A percentile compares a stretch with the other conserved stretches of the same genome.
Conservation (phyloP, 2,888 invertebrate species). For the Drosophila nr. fundita region DNA sequence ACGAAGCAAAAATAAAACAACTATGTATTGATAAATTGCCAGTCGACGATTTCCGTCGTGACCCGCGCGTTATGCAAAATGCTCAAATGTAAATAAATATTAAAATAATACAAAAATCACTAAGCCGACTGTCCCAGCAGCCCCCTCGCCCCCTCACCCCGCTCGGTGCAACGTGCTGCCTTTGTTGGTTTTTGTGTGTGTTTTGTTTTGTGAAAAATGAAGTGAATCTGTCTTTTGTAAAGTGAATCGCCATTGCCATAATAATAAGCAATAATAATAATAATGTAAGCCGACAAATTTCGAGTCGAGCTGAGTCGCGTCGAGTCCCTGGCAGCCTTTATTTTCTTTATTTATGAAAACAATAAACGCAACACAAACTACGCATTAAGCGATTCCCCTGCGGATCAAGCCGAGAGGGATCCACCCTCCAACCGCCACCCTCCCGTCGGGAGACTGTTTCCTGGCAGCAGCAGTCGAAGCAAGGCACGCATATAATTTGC, state of each 20-base stretch:
- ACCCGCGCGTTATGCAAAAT: slow-evolving; percentile 84
- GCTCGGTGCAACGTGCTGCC: background rate
- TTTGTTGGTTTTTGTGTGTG: slow-evolving; percentile 41
- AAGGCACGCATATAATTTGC: slow-evolving; percentile 78
- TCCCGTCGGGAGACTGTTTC: slow-evolving; percentile 57
- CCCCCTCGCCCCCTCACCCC: background rate
- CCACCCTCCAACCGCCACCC: background rate
- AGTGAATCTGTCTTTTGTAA: slow-evolving; percentile 75
- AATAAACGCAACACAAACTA: slow-evolving; percentile 74
- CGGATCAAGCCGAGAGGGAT: background rate
- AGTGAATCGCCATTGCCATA: slow-evolving; percentile 66
- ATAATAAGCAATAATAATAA: slow-evolving; percentile 68
- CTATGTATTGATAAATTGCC: slow-evolving; percentile 83
- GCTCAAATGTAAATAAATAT: slow-evolving; percentile 79
- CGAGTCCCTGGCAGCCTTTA: slow-evolving; percentile 20
- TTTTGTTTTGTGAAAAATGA: slow-evolving; percentile 68
- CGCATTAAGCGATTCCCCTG: slow-evolving; percentile 57
- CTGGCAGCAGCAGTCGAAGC: slow-evolving; percentile 45
- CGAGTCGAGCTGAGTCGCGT: slow-evolving; percentile 34
- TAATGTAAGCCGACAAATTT: slow-evolving; percentile 76
- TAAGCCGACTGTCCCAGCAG: slow-evolving; percentile 41
- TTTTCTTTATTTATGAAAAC: slow-evolving; percentile 75
- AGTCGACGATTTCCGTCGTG: slow-evolving; percentile 83
- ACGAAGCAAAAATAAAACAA: slow-evolving; percentile 49
- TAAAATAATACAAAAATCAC: slow-evolving; percentile 79